These are phyloP conservation scores for Pluvianellus socialis DNA, from an alignment of 2,113 vertebrate genomes.

Conservation along the genomic window DNA sequence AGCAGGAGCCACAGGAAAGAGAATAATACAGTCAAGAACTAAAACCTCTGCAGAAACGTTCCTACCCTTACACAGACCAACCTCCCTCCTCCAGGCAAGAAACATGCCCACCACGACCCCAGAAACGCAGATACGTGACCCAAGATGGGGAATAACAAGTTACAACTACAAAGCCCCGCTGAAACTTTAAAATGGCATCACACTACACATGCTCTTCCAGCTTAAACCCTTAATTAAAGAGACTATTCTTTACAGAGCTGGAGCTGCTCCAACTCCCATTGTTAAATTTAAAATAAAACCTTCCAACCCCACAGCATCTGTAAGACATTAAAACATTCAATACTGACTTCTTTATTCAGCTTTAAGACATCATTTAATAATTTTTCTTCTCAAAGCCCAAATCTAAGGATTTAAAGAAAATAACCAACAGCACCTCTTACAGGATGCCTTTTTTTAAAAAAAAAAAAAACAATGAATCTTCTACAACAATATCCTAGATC, in stretches of 20 bases:
- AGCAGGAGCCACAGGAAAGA: neutral
- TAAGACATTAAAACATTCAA: conserved; percentile 41
- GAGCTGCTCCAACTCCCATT: conserved; percentile 53
- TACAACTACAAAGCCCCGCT: neutral
- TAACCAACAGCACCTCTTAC: neutral
- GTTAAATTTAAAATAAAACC: conserved; percentile 52
- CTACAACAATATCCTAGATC: neutral
- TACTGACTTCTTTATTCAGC: conserved; percentile 22
- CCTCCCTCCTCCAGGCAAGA: neutral
- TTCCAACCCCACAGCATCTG: conserved; percentile 49
- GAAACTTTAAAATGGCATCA: conserved; percentile 48
- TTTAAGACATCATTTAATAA: conserved; percentile 15
- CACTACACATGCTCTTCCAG: neutral
- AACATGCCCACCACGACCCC: neutral
- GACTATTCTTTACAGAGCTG: conserved; percentile 37
- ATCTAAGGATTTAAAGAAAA: neutral
- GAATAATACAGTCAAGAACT: neutral
- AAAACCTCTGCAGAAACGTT: neutral
- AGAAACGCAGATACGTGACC: neutral
- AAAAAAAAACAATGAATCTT: neutral
- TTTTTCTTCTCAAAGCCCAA: neutral
- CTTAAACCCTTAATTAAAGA: conserved; percentile 49
- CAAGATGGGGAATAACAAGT: neutral
- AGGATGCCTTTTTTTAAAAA: neutral
- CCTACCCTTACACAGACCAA: neutral